Evolutionary conservation across 2,797 vertebrate species (phyloP).

Genomic region (Muscicapa comitata): DNA sequence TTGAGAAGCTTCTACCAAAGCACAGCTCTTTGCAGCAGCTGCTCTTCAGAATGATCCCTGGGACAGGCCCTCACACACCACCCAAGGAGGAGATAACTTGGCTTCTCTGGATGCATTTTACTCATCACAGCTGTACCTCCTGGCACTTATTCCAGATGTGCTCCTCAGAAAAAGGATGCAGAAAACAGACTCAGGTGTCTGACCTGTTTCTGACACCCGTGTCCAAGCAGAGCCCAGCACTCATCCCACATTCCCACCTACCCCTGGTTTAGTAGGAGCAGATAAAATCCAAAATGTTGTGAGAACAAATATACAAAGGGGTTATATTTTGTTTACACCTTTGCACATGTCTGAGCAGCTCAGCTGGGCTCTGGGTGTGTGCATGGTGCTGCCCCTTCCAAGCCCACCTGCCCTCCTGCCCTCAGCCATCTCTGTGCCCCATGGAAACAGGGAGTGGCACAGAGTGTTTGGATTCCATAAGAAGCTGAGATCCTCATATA

Average conservation of each 20-base stretch:
- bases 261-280: not conserved
- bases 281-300: not conserved
- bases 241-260: not conserved
- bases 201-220: not conserved
- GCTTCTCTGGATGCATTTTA: not conserved
- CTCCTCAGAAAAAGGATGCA: not conserved
- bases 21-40: not conserved
- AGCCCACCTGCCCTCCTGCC: not conserved
- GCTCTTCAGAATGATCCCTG: not conserved
- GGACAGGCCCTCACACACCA: not conserved
- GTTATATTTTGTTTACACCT: not conserved
- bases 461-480: constrained; percentile 36
- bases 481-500: not conserved
- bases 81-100: not conserved
- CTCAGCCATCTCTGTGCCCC: accelerated
- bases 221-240: not conserved
- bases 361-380: not conserved
- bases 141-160: not conserved
- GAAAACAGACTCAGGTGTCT: not conserved
- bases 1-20: not conserved
- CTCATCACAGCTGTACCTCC: not conserved
- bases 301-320: not conserved
- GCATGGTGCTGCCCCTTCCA: not conserved
- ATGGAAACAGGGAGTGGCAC: not conserved
- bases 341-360: not conserved